Evolutionary conservation across 2,888 invertebrate species (phyloP), one percentile per base, ranked within the genome.

Genomic region (Sycophila texana): DNA sequence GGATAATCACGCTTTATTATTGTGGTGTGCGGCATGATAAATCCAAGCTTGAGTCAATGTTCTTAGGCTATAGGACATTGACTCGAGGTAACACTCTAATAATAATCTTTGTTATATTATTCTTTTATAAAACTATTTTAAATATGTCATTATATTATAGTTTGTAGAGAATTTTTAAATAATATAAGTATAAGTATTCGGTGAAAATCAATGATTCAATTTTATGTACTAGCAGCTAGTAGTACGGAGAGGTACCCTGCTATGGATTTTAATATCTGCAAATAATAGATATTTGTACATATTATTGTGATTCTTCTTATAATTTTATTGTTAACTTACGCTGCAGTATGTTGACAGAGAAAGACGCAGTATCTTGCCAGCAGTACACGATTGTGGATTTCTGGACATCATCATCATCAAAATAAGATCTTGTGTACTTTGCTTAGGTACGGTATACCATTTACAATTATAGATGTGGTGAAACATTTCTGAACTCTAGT

Each of bases 381-480:
- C 66, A 22, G 66, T 51, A 13, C 49, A 22, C 2, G 22, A 13
- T 18, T 20, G 49, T 0, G 49, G 66, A 22, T 51, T 66, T 16
- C 51, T 18, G 1, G 66, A 66, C 51, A 66, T 66, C 13, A 51
- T 14, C 66, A 66, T 66, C 51, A 51, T 49, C 22, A 51, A 7
- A 22, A 66, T 51, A 3, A 66, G 20, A 66, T 66, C 51, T 2
- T 13, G 66, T 16, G 51, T 22, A 16, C 22, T 22, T 20, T 22
- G 13, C 12, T 16, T 12, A 14, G 51, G 49, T 14, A 66, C 10
- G 4, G 7, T 51, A 16, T 66, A 66, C 66, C 66, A 51, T 49
- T 51, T n/a, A 26, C 66, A n/a, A 14, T 51, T 66, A 51, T 66
- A 66, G 14, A 66, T 51, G 4, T 26, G 18, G 14, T 51, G 16